Percentiles rank a stretch among this genome's conserved stretches.
phyloP scores from a whole-genome alignment of 2,888 invertebrate species.

The Plusia festucae region DNA sequence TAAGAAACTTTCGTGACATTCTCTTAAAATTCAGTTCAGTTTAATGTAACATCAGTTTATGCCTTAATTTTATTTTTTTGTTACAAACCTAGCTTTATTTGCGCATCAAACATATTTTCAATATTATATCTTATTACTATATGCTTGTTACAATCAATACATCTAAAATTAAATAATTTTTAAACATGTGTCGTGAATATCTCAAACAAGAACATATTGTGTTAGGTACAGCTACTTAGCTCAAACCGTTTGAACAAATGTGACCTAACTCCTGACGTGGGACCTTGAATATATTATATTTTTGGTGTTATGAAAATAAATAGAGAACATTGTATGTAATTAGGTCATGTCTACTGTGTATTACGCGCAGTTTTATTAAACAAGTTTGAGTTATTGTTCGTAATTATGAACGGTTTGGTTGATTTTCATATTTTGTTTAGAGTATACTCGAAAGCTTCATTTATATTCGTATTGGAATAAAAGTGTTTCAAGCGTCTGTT shows the following conservation, averaged over 20 bases:
- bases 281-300: constrained; percentile 52
- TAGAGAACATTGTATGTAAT: constrained; percentile 47
- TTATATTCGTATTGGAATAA: neutral
- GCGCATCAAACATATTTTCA: too few species aligned
- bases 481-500: too few species aligned
- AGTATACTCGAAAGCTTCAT: too few species aligned
- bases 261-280: constrained; percentile 53
- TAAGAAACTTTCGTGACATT: neutral
- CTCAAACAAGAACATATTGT: constrained; percentile 27
- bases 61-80: too few species aligned
- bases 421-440: neutral
- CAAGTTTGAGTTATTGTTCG: constrained; percentile 19
- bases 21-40: neutral
- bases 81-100: too few species aligned
- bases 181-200: neutral
- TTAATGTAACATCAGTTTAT: too few species aligned
- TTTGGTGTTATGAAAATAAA: constrained; percentile 46
- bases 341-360: constrained; percentile 46
- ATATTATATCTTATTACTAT: too few species aligned
- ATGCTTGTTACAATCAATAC: too few species aligned
- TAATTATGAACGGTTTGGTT: constrained; percentile 3
- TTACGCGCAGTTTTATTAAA: constrained; percentile 16
- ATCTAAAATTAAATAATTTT: neutral
- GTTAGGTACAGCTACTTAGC: constrained; percentile 39
- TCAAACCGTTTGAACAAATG: constrained; percentile 38